Evolutionary conservation across 1,140 invertebrate species (phyloP).

Genomic region (Tribolium madens): DNA sequence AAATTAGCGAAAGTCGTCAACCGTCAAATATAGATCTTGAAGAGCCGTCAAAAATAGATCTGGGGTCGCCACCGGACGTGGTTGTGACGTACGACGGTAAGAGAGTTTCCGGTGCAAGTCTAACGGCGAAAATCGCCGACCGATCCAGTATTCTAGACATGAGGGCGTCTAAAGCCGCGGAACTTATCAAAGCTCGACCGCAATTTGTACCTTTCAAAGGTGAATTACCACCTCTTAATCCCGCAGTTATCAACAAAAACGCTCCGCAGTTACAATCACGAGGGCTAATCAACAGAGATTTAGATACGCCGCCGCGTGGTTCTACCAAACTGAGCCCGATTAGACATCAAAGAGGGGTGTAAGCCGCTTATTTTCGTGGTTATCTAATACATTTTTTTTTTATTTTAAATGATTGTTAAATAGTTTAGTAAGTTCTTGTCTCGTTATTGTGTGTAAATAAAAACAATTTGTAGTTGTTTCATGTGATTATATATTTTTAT

Average conservation of each 20-base stretch:
- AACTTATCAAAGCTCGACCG: constrained; percentile 73
- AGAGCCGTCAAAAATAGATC: constrained; percentile 64
- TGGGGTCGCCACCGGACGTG: constrained; percentile 66
- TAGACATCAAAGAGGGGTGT: neutral
- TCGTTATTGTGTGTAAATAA: constrained; percentile 17
- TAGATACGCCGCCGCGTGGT: constrained; percentile 55
- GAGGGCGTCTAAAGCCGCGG: constrained; percentile 69
- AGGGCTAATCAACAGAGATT: constrained; percentile 57
- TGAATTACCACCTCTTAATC: constrained; percentile 73
- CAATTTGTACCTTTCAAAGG: constrained; percentile 80
- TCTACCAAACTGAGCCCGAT: constrained; percentile 57
- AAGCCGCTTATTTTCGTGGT: neutral
- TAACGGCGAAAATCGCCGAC: constrained; percentile 71
- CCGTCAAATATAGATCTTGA: constrained; percentile 62
- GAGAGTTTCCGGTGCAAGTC: constrained; percentile 73
- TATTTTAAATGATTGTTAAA: constrained; percentile 23
- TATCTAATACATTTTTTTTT: neutral
- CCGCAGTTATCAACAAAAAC: constrained; percentile 61
- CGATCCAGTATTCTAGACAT: constrained; percentile 65
- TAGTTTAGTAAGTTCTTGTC: constrained; percentile 14
- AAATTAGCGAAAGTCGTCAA: constrained; percentile 53
- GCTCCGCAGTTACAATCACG: constrained; percentile 58
- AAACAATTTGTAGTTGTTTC: neutral
- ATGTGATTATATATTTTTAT: constrained; percentile 27
- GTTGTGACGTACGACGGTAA: constrained; percentile 81